Conservation (phyloP, 2,113 vertebrate genomes). For the Rallus limicola region DNA sequence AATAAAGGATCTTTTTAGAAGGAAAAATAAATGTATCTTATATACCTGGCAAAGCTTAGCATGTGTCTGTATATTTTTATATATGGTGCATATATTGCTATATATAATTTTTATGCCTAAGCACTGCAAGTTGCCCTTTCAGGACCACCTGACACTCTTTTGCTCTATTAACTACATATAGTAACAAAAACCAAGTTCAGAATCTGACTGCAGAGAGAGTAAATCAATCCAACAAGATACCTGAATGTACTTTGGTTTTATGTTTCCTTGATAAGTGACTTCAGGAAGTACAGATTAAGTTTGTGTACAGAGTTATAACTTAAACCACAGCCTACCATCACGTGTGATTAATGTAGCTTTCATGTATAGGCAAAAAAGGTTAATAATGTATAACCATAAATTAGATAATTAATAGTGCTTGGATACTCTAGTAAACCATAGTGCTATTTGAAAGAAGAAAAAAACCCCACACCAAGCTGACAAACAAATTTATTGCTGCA, state of each 20-base stretch:
- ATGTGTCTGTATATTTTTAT: too few species aligned
- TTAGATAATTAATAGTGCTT: neutral
- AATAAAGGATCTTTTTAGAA: neutral
- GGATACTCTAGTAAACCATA: neutral
- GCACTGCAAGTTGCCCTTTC: neutral
- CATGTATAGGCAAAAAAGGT: neutral
- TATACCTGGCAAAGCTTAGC: neutral
- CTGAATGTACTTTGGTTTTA: neutral
- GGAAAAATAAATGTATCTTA: neutral
- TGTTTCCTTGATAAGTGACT: neutral
- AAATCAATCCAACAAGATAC: neutral
- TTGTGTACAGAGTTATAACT: neutral
- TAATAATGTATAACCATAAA: neutral
- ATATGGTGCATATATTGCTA: too few species aligned
- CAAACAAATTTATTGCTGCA: neutral
- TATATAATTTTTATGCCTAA: neutral
- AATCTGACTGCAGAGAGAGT: neutral
- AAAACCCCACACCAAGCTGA: too few species aligned
- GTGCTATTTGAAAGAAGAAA: neutral
- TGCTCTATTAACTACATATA: fast-evolving
- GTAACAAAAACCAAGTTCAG: neutral
- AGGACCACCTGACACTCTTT: fast-evolving
- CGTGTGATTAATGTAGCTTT: neutral
- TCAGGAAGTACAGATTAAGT: neutral
- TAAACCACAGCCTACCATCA: neutral